A percentile compares a stretch with the other conserved stretches of the same genome.
Evolutionary conservation across 2,797 vertebrate species (phyloP).

Genomic region (Rallus crepitans): DNA sequence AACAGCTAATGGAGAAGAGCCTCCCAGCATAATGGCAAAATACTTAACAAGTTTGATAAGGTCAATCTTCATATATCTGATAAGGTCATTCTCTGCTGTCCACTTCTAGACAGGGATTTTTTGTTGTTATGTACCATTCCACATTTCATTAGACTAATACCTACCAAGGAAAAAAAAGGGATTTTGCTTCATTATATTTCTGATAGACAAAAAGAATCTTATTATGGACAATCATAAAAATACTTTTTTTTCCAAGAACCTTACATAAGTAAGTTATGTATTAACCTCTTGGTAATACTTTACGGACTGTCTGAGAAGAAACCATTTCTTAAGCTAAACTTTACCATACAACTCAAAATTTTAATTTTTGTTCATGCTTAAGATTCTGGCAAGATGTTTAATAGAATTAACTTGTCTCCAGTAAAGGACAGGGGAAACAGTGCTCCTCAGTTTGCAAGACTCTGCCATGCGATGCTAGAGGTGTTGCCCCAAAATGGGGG

Average conservation of each 20-base stretch:
- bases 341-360: background rate
- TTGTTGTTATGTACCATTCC: background rate
- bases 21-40: background rate
- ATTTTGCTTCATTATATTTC: background rate
- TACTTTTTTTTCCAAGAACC: background rate
- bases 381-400: background rate
- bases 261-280: background rate
- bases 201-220: background rate
- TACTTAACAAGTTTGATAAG: background rate
- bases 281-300: background rate
- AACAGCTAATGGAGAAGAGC: background rate
- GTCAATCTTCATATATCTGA: background rate
- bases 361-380: background rate
- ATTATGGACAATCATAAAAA: background rate
- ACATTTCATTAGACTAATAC: background rate
- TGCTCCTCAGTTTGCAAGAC: background rate
- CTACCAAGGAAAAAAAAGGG: background rate
- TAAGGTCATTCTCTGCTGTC: background rate
- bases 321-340: background rate
- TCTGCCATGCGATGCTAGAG: background rate
- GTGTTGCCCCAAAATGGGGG: too few species aligned
- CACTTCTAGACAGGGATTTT: background rate
- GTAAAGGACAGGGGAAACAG: background rate
- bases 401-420: background rate
- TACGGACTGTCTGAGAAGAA: background rate